Evolutionary conservation across 1,140 invertebrate species (phyloP).

Genomic region (Armadillidium nasatum): DNA sequence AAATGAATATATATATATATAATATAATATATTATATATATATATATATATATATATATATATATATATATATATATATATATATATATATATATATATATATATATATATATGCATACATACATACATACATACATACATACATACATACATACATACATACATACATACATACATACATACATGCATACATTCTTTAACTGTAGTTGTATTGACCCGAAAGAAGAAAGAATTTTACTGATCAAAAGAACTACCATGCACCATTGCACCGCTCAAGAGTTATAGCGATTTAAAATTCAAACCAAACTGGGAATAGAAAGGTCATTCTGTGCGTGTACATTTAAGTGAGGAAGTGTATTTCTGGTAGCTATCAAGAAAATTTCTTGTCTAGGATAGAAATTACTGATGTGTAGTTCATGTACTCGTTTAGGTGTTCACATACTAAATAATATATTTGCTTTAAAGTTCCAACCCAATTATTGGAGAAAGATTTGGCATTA

Average conservation of each 20-base stretch:
- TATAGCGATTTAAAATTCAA: too few relatives aligned
- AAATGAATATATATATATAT: not conserved
- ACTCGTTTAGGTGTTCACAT: not conserved
- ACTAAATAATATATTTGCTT: conserved; percentile 2
- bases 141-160: not conserved
- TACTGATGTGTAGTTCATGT: too few relatives aligned
- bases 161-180: conserved; percentile 3
- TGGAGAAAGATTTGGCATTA: too few relatives aligned
- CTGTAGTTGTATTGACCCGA: not conserved
- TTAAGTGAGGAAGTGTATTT: too few relatives aligned
- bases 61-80: conserved; percentile 24
- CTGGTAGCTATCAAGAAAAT: not conserved
- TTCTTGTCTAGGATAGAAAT: not conserved
- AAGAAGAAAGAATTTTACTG: not conserved
- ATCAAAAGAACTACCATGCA: not conserved
- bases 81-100: conserved; percentile 25
- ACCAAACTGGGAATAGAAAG: too few relatives aligned
- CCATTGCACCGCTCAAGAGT: too few relatives aligned
- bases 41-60: conserved; percentile 8
- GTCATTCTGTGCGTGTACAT: too few relatives aligned
- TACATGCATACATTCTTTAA: conserved; percentile 14
- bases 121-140: conserved; percentile 11
- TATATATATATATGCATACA: not conserved
- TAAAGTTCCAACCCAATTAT: too few relatives aligned
- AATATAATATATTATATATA: conserved; percentile 20